Base-by-base conservation (phyloP, 2,113 vertebrate genomes). In the Melanotaenia duboulayi region DNA sequence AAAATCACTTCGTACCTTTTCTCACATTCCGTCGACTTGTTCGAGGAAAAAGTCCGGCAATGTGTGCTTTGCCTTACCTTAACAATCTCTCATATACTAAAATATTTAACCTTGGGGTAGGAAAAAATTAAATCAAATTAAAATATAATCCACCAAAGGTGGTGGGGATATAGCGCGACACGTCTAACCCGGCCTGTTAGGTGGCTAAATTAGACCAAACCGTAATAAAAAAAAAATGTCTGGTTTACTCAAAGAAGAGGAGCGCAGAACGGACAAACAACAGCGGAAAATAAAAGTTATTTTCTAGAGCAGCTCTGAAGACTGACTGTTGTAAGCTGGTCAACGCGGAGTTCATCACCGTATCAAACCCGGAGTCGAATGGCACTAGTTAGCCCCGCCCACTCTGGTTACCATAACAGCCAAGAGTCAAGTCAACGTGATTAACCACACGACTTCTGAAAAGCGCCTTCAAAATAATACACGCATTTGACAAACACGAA, bases 321-420 rank as follows among this genome's bases (percentile, higher is more conserved):
- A 49, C 55, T 51, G 52, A 56, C 54, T 48, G 50, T 57, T 46
- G 58, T 11, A 4, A 25, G 46, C 71, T 66, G 80, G 54, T 65
- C 76, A 79, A 79, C 69, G 70, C 60, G 59, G 68, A 74, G 62
- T 74, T 55, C 86, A 61, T 58, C 81, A 8, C 84, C 55, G 79
- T 82, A 65, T 75, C 76, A 83, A 60, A 74, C 66, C 59, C 44
- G 19, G 50, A 84, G 78, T 71, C 79, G 67, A 87, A 62, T 64
- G 81, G 80, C 81, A 82, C 11, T 56, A 63, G 28, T 48, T 64
- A 56, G 65, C 90, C 55, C 90, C 90, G 61, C 90, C 90, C 88
- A 85, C 83, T 42, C 25, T 0, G 19, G 81, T 85, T 75, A 25
- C 83, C 84, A 83, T 71, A 71, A 71, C 75, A 80, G 74, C 74